phyloP scores from a whole-genome alignment of 2,113 vertebrate genomes.

The Pelecanus crispus region DNA sequence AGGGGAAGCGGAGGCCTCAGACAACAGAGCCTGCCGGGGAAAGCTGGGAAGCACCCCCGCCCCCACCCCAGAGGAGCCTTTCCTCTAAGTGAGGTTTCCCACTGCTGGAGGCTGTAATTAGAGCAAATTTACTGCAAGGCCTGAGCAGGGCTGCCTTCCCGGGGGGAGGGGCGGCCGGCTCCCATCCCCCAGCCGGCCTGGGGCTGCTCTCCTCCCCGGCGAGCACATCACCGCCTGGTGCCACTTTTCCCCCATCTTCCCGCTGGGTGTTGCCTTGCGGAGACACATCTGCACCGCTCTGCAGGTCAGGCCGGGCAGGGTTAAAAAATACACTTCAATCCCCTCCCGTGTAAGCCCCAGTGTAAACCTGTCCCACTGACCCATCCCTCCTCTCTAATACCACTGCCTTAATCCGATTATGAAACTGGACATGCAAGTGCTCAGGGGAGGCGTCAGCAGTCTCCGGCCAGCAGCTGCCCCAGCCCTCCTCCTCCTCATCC shows the following conservation, averaged over 20 bases:
- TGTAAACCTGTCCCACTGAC: conserved; percentile 69
- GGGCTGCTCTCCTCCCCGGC: conserved; percentile 14
- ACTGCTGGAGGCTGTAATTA: conserved; percentile 78
- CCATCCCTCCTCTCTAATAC: conserved; percentile 64
- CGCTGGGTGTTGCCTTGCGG: not conserved
- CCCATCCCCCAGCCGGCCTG: conserved; percentile 32
- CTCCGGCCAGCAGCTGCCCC: conserved; percentile 21
- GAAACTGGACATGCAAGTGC: conserved; percentile 65
- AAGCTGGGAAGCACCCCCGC: conserved; percentile 54
- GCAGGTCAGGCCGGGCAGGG: not conserved
- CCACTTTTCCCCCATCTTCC: conserved; percentile 18
- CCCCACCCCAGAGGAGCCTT: conserved; percentile 64
- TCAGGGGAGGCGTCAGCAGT: conserved; percentile 35
- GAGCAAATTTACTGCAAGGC: conserved; percentile 74
- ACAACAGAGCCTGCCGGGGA: conserved; percentile 62
- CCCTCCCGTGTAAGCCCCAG: conserved; percentile 31
- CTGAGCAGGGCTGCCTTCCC: conserved; percentile 67
- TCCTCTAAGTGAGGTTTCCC: conserved; percentile 78
- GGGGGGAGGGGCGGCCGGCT: conserved; percentile 49
- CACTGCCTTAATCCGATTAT: conserved; percentile 65
- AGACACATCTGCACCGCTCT: not conserved
- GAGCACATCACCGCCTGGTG: not conserved
- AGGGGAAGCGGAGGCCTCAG: conserved; percentile 56
- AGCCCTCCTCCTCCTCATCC: not conserved
- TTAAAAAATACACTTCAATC: conserved; percentile 59